A percentile compares a stretch with the other conserved stretches of the same genome.
Evolutionary conservation across 1,140 invertebrate species (phyloP).

Genomic region (Drosophila sp.): DNA sequence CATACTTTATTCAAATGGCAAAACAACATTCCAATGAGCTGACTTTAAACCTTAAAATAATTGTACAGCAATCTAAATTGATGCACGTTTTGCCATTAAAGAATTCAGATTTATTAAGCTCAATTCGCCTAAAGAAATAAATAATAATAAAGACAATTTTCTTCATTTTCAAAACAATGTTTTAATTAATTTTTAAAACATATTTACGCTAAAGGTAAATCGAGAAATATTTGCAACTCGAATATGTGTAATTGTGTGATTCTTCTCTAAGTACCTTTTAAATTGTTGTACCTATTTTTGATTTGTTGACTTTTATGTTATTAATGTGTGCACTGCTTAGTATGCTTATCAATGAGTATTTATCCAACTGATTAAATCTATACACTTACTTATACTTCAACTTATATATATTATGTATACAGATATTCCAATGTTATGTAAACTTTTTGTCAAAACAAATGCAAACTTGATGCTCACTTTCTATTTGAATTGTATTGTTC

Average conservation of each 20-base stretch:
- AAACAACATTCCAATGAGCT: background rate
- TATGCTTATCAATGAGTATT: constrained; percentile 24
- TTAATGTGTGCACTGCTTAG: constrained; percentile 45
- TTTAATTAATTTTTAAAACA: too few relatives aligned
- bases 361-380: constrained; percentile 1
- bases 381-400: constrained; percentile 3
- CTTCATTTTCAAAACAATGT: too few relatives aligned
- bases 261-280: background rate
- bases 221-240: too few relatives aligned
- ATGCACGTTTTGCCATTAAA: too few relatives aligned
- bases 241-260: constrained; percentile 3
- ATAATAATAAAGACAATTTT: too few relatives aligned
- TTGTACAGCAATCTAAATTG: too few relatives aligned
- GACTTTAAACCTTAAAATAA: background rate
- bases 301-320: constrained; percentile 1
- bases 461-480: background rate
- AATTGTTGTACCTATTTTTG: background rate
- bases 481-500: background rate
- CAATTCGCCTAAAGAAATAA: too few relatives aligned
- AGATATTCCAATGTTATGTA: constrained; percentile 40
- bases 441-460: constrained; percentile 5
- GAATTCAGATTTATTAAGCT: too few relatives aligned
- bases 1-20: constrained; percentile 1
- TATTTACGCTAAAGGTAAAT: too few relatives aligned
- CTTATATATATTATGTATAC: too few relatives aligned